phyloP scores from a whole-genome alignment of 2,113 vertebrate genomes.

The Nerophis lumbriciformis region DNA sequence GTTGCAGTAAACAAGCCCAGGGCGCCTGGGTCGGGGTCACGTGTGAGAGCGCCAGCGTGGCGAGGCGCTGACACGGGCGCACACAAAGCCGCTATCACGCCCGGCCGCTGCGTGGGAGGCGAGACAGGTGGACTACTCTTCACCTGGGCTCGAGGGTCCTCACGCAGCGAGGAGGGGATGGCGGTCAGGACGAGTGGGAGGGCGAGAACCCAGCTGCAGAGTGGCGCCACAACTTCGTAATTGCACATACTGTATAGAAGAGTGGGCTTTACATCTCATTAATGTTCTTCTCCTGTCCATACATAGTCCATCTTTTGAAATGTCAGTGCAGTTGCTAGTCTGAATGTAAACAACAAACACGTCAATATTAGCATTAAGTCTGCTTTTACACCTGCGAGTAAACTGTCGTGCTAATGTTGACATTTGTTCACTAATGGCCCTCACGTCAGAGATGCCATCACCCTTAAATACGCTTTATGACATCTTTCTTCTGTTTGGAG shows the following conservation, averaged over 20 bases:
- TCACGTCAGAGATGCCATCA: not conserved
- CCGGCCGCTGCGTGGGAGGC: conserved; percentile 49
- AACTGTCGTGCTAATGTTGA: not conserved
- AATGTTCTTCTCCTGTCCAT: too few relatives aligned
- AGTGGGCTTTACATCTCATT: too few relatives aligned
- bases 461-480: not conserved
- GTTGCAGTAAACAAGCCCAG: conserved; percentile 35
- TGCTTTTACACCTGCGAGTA: too few relatives aligned
- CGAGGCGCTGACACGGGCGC: conserved; percentile 42
- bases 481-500: not conserved
- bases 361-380: too few relatives aligned
- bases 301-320: too few relatives aligned
- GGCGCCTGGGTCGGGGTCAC: conserved; percentile 26
- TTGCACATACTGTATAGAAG: too few relatives aligned
- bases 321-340: too few relatives aligned
- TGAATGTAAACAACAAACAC: too few relatives aligned
- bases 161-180: conserved; percentile 24
- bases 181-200: conserved; percentile 1
- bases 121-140: conserved; percentile 60
- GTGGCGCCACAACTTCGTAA: not conserved
- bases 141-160: conserved; percentile 57
- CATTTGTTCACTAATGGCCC: not conserved
- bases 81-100: conserved; percentile 54
- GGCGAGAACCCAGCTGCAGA: not conserved
- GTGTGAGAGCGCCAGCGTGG: conserved; percentile 47